Evolutionary conservation across 2,797 vertebrate species (phyloP).

Genomic region (Crocodylus rhombifer): DNA sequence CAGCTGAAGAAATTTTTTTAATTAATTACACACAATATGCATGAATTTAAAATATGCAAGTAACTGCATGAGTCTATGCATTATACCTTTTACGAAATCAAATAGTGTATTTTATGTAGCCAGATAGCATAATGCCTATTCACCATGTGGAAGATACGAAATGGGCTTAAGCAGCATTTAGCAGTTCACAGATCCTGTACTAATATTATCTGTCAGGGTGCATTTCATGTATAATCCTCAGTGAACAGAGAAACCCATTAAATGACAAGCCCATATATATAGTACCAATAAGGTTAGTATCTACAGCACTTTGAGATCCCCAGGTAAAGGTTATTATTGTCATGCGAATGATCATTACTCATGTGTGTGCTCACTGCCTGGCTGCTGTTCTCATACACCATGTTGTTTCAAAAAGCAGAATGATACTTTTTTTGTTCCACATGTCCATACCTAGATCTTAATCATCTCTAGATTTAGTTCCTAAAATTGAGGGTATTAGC

Average conservation of each 20-base stretch:
- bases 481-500: neutral
- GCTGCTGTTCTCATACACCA: neutral
- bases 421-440: neutral
- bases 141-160: neutral
- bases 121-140: neutral
- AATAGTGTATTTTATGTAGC: neutral
- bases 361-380: neutral
- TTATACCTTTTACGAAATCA: no score
- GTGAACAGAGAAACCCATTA: neutral
- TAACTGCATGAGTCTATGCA: neutral
- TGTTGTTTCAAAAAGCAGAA: neutral
- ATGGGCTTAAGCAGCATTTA: neutral
- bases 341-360: neutral
- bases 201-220: neutral
- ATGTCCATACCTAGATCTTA: neutral
- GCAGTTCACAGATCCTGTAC: neutral
- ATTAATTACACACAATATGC: neutral
- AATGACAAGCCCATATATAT: neutral
- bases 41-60: neutral
- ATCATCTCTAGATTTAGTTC: neutral
- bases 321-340: neutral
- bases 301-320: neutral
- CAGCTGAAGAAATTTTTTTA: neutral
- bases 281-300: neutral
- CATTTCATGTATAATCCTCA: neutral